These are phyloP conservation scores for Nasonia vitripennis DNA, from an alignment of 1,140 invertebrate genomes.

Conservation along the genomic window DNA sequence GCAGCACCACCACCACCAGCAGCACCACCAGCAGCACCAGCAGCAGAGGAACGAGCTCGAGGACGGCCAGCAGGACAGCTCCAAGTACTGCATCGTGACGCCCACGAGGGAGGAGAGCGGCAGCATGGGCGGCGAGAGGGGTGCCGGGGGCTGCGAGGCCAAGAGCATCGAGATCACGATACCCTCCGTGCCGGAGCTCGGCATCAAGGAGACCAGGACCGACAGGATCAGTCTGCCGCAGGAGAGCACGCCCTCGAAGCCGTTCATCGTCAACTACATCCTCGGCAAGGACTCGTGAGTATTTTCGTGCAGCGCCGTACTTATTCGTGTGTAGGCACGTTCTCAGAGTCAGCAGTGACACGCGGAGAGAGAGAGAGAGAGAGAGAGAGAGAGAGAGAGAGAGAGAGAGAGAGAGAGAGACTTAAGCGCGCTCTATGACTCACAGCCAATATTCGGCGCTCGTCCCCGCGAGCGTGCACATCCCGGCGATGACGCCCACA, in stretches of 20 bases:
- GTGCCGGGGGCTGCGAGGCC: neutral
- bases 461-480: neutral
- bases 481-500: neutral
- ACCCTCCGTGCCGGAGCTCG: conserved; percentile 49
- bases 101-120: neutral
- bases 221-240: conserved; percentile 27
- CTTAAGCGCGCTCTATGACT: neutral
- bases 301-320: neutral
- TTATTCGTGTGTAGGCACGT: too few relatives aligned
- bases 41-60: neutral
- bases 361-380: too few relatives aligned
- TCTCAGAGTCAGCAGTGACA: neutral
- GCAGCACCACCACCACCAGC: neutral
- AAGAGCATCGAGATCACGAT: conserved; percentile 48
- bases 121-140: neutral
- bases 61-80: conserved; percentile 8
- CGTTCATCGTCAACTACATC: conserved; percentile 42
- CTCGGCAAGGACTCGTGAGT: conserved; percentile 35
- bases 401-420: too few relatives aligned
- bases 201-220: conserved; percentile 46
- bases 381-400: too few relatives aligned
- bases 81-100: conserved; percentile 60
- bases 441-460: conserved; percentile 3
- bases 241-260: neutral
- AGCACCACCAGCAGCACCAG: conserved; percentile 18